These are phyloP conservation scores for Aphyosemion australe DNA, from an alignment of 2,113 vertebrate genomes.

Conservation along the genomic window DNA sequence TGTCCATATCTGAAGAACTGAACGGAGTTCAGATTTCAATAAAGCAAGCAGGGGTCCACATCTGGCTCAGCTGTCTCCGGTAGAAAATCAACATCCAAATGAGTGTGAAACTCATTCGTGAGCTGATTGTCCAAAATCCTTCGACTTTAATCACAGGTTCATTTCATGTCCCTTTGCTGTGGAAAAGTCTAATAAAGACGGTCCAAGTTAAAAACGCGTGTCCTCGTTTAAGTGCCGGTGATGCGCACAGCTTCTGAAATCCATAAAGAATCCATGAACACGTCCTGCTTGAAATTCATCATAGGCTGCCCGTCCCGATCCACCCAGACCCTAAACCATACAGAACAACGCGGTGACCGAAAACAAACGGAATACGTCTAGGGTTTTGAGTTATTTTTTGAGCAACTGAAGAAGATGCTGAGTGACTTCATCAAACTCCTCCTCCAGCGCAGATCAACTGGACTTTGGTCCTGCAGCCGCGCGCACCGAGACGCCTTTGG, in stretches of 20 bases:
- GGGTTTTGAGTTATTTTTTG: too few relatives aligned
- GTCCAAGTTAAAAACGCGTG: too few relatives aligned
- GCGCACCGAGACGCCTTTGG: too few relatives aligned
- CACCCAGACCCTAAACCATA: not conserved
- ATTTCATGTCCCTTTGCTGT: too few relatives aligned
- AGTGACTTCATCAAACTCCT: slow-evolving; percentile 40
- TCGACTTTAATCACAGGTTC: too few relatives aligned
- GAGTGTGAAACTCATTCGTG: not conserved
- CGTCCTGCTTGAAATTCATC: not conserved
- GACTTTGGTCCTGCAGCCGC: slow-evolving; percentile 8
- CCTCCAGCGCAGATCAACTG: slow-evolving; percentile 41
- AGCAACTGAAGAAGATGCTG: slow-evolving; percentile 25
- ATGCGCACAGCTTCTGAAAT: not conserved
- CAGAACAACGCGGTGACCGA: not conserved
- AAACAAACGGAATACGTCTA: too few relatives aligned
- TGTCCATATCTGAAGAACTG: slow-evolving; percentile 29
- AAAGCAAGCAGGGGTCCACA: not conserved
- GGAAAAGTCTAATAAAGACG: too few relatives aligned
- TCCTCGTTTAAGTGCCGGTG: not conserved
- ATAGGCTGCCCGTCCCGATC: too few relatives aligned
- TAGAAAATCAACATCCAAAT: not conserved
- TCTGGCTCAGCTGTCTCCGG: not conserved
- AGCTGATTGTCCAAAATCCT: not conserved
- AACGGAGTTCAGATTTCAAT: not conserved
- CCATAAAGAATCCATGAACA: slow-evolving; percentile 22